phyloP scores from a whole-genome alignment of 2,888 invertebrate genomes.

The Palloptera scutellata region DNA sequence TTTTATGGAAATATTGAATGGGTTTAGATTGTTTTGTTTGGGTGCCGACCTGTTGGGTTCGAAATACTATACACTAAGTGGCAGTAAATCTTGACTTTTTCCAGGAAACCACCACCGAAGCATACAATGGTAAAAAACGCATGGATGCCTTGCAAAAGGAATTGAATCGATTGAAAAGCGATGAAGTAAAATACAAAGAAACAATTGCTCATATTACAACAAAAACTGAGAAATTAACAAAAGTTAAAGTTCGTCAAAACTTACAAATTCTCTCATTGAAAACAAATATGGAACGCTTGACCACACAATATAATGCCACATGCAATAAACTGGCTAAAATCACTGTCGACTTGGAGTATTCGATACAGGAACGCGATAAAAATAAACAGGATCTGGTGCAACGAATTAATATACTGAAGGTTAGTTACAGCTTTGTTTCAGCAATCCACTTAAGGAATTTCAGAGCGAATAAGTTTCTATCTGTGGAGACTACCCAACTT shows the following conservation, averaged over 20 bases:
- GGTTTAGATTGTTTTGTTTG: no score
- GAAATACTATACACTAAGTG: no score
- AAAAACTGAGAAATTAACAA: constrained; percentile 53
- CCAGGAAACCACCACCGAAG: constrained; percentile 62
- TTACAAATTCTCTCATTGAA: constrained; percentile 61
- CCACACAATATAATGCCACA: constrained; percentile 56
- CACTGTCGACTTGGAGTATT: constrained; percentile 59
- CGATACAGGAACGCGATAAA: constrained; percentile 57
- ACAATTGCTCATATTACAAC: constrained; percentile 51
- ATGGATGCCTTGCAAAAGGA: constrained; percentile 56
- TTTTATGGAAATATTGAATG: no score
- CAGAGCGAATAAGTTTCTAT: no score
- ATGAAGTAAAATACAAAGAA: constrained; percentile 54
- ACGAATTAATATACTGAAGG: constrained; percentile 57
- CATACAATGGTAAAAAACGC: constrained; percentile 57
- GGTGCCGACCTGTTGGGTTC: no score
- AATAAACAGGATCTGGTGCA: constrained; percentile 56
- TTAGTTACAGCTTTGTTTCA: constrained; percentile 24
- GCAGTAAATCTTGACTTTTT: neutral
- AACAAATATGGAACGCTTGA: constrained; percentile 58
- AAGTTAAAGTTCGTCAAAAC: constrained; percentile 61
- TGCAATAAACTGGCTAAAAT: constrained; percentile 60
- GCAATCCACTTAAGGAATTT: no score
- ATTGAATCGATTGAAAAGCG: constrained; percentile 50
- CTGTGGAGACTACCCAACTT: no score